These are phyloP conservation scores for Scleropages formosus DNA, from an alignment of 2,797 vertebrate species.

Conservation along the genomic window DNA sequence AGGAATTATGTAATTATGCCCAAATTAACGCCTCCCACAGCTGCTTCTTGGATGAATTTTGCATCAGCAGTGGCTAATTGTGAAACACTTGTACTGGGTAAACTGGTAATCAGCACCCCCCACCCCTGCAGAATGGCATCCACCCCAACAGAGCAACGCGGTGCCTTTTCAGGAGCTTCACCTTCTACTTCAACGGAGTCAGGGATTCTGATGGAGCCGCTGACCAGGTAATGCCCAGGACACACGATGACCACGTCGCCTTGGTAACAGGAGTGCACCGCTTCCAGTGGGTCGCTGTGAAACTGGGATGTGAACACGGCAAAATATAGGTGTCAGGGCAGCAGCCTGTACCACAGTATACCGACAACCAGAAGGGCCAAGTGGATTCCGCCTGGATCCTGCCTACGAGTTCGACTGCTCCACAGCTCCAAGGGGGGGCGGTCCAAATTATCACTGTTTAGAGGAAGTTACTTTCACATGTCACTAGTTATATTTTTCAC, in stretches of 20 bases:
- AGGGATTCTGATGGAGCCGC: slow-evolving; percentile 73
- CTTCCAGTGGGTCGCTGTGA: slow-evolving; percentile 73
- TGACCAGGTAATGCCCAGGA: slow-evolving; percentile 77
- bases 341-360: too few relatives aligned
- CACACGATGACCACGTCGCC: slow-evolving; percentile 80
- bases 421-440: not conserved
- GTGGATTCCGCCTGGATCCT: not conserved
- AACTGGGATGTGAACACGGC: slow-evolving; percentile 63
- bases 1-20: not conserved
- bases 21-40: not conserved
- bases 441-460: too few relatives aligned
- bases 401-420: not conserved
- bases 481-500: too few relatives aligned
- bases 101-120: too few relatives aligned
- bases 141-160: too few relatives aligned
- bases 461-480: too few relatives aligned
- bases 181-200: slow-evolving; percentile 86
- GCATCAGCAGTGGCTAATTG: slow-evolving; percentile 4
- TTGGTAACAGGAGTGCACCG: slow-evolving; percentile 74
- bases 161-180: slow-evolving; percentile 43
- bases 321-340: too few relatives aligned
- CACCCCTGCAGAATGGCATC: too few relatives aligned
- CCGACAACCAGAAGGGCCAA: slow-evolving; percentile 12
- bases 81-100: too few relatives aligned
- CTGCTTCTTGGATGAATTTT: not conserved